These are phyloP conservation scores for Phrixothrix hirtus DNA, from an alignment of 2,888 invertebrate species.

Conservation along the genomic window DNA sequence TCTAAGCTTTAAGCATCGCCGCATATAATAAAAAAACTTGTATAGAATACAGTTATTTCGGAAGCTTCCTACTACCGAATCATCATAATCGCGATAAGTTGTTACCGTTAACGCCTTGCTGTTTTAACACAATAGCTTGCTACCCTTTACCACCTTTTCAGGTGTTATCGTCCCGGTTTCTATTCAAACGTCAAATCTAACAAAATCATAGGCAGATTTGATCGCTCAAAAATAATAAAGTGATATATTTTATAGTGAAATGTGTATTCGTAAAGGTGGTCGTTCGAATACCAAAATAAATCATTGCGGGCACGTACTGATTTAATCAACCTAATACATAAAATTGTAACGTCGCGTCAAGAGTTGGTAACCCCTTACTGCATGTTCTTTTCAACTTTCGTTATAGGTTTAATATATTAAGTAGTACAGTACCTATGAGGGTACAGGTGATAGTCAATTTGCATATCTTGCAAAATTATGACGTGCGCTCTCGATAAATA, in stretches of 20 bases:
- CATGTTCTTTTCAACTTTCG: too few species aligned
- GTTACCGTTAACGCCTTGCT: slow-evolving; percentile 21
- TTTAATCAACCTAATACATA: too few species aligned
- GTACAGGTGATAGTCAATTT: too few species aligned
- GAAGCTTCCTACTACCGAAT: not conserved
- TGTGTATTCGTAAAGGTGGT: slow-evolving; percentile 25
- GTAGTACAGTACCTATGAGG: too few species aligned
- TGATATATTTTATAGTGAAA: slow-evolving; percentile 25
- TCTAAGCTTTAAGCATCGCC: too few species aligned
- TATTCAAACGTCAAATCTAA: slow-evolving; percentile 27
- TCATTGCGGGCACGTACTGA: slow-evolving; percentile 10
- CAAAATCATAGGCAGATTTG: slow-evolving; percentile 20
- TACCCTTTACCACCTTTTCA: slow-evolving; percentile 24
- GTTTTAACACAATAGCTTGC: slow-evolving; percentile 11
- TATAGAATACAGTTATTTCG: not conserved
- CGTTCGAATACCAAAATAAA: slow-evolving; percentile 10
- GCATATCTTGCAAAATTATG: too few species aligned
- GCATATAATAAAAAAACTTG: too few species aligned
- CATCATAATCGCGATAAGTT: slow-evolving; percentile 14
- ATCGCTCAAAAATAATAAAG: slow-evolving; percentile 25
- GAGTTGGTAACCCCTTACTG: too few species aligned
- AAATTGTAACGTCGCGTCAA: too few species aligned
- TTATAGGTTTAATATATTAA: too few species aligned
- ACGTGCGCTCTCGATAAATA: too few species aligned
- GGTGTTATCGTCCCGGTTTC: slow-evolving; percentile 7